A percentile compares a stretch with the other conserved stretches of the same genome.
Conservation (phyloP, 2,888 invertebrate genomes). For the Pomacea canaliculata region DNA sequence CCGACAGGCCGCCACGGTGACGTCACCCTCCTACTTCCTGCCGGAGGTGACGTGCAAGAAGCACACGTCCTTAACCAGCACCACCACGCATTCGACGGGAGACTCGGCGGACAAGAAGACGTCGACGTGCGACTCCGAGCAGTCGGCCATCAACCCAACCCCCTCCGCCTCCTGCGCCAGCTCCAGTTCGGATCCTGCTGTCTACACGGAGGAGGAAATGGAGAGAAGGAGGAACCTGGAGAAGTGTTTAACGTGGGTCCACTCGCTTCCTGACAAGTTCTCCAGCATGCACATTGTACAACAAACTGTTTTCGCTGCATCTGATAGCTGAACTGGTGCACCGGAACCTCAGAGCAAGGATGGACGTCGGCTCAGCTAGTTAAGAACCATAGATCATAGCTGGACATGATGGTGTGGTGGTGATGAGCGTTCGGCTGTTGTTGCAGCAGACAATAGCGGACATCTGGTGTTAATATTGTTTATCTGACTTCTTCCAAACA, state of each 20-base stretch:
- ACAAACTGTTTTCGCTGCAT: slow-evolving; percentile 2
- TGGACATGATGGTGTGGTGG: no score
- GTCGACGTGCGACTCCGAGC: not conserved
- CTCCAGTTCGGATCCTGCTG: not conserved
- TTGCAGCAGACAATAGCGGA: no score
- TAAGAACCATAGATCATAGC: no score
- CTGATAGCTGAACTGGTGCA: not conserved
- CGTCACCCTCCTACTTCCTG: no score
- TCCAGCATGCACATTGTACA: slow-evolving; percentile 50
- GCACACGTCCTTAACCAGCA: not conserved
- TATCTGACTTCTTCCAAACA: no score
- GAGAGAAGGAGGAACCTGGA: slow-evolving; percentile 33
- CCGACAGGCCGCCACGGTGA: no score
- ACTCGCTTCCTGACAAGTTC: slow-evolving; percentile 51
- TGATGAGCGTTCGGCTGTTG: no score
- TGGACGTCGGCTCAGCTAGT: no score
- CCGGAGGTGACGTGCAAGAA: no score
- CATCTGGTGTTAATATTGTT: no score
- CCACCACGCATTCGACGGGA: not conserved
- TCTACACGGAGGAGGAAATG: slow-evolving; percentile 20
- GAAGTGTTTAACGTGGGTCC: slow-evolving; percentile 55
- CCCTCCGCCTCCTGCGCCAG: not conserved
- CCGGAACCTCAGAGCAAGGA: no score
- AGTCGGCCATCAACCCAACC: not conserved
- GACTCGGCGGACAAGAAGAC: not conserved